phyloP scores from a whole-genome alignment of 1,140 invertebrate genomes.

The Drosophila takahashii region DNA sequence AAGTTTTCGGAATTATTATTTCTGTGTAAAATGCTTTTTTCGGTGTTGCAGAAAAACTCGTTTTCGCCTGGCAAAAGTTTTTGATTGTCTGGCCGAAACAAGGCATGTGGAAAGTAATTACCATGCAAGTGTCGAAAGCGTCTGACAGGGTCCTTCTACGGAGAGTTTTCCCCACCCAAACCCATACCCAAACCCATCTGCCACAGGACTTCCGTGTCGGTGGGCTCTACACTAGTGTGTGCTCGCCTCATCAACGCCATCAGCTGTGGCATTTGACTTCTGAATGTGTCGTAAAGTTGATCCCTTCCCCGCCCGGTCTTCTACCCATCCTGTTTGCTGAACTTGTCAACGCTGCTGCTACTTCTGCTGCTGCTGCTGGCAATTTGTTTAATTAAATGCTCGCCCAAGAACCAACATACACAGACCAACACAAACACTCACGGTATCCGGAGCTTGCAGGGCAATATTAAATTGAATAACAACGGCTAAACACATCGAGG shows the following conservation, averaged over 20 bases:
- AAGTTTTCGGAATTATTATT: conserved; percentile 51
- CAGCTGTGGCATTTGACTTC: conserved; percentile 44
- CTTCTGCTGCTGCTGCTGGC: conserved; percentile 19
- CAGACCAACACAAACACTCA: conserved; percentile 2
- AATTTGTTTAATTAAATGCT: conserved; percentile 50
- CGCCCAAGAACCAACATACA: conserved; percentile 9
- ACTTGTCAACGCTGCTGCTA: conserved; percentile 33
- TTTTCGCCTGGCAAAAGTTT: conserved; percentile 43
- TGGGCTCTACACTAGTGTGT: conserved; percentile 9
- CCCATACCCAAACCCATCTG: too few relatives aligned
- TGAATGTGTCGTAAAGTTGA: conserved; percentile 45
- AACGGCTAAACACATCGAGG: conserved; percentile 7
- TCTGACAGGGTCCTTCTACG: conserved; percentile 17
- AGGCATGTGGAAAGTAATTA: conserved; percentile 52
- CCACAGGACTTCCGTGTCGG: conserved; percentile 16
- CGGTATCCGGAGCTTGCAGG: conserved; percentile 1
- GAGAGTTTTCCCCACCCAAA: background rate
- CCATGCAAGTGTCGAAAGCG: conserved; percentile 51
- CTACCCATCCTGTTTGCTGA: conserved; percentile 27
- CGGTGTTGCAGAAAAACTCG: conserved; percentile 33
- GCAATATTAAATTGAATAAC: conserved; percentile 27
- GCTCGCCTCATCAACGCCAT: conserved; percentile 31
- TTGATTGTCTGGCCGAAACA: conserved; percentile 48
- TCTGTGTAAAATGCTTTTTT: conserved; percentile 40
- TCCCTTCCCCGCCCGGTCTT: conserved; percentile 4